Evolutionary conservation across 2,797 vertebrate species (phyloP).

Genomic region (Anguilla anguilla): DNA sequence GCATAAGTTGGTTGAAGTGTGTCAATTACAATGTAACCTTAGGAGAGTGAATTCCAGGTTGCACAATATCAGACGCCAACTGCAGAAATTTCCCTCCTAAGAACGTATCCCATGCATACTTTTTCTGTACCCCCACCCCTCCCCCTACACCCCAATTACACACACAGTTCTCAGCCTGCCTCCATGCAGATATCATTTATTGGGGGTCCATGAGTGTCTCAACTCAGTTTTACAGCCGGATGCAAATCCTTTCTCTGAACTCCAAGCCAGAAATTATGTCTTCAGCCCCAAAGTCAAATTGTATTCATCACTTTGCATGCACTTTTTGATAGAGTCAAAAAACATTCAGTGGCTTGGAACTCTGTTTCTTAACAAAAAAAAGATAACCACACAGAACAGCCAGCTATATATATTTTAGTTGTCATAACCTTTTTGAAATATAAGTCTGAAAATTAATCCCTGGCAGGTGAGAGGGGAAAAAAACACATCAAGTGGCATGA

Average conservation of each 20-base stretch:
- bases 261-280: neutral
- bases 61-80: neutral
- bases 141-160: neutral
- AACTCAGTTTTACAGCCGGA: neutral
- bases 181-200: neutral
- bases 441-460: slow-evolving; percentile 22
- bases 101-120: neutral
- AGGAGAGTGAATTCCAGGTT: neutral
- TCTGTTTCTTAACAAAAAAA: slow-evolving; percentile 11
- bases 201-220: neutral
- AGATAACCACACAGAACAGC: slow-evolving; percentile 31
- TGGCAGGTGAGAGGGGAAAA: slow-evolving; percentile 25
- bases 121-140: neutral
- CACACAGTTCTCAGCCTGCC: neutral
- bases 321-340: neutral
- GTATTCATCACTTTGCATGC: neutral
- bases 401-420: slow-evolving; percentile 50
- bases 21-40: neutral
- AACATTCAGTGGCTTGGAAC: neutral
- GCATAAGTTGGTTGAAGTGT: neutral
- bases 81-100: neutral
- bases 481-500: slow-evolving; percentile 30
- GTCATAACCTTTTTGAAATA: neutral
- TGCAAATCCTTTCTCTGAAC: slow-evolving; percentile 10
- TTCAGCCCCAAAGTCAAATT: neutral